These are phyloP conservation scores for Cheilosia urbana DNA, from an alignment of 2,888 invertebrate genomes.

Conservation along the genomic window DNA sequence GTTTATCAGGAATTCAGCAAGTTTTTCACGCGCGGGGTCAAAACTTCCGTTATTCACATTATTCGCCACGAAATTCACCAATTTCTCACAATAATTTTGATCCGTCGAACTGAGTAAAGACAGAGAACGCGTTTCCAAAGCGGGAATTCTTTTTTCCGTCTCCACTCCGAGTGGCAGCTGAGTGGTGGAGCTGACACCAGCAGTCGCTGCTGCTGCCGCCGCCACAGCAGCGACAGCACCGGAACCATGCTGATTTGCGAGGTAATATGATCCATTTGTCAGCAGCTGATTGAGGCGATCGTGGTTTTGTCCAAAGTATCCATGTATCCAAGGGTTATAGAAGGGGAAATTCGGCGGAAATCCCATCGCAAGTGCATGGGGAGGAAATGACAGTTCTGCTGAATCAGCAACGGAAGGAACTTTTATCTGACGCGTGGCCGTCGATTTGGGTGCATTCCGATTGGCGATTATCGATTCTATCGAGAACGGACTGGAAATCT, in stretches of 20 bases:
- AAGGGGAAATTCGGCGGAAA: constrained; percentile 81
- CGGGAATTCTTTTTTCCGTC: constrained; percentile 35
- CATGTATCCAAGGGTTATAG: constrained; percentile 83
- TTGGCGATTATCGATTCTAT: constrained; percentile 83
- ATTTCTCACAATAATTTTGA: constrained; percentile 77
- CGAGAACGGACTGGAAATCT: constrained; percentile 83
- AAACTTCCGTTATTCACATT: constrained; percentile 77
- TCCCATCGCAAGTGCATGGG: constrained; percentile 77
- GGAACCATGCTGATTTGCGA: constrained; percentile 71
- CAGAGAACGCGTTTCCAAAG: constrained; percentile 78
- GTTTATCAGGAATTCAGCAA: constrained; percentile 75
- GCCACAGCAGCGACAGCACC: constrained; percentile 36
- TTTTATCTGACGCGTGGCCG: constrained; percentile 53
- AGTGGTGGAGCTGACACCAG: constrained; percentile 30
- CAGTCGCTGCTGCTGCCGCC: constrained; percentile 31
- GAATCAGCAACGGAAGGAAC: constrained; percentile 56
- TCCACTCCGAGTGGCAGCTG: constrained; percentile 32
- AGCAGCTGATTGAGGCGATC: constrained; percentile 82
- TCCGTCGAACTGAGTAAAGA: constrained; percentile 76
- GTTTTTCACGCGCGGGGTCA: constrained; percentile 75
- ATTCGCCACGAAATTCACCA: constrained; percentile 76
- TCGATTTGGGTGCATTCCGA: constrained; percentile 76
- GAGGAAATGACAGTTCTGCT: constrained; percentile 55
- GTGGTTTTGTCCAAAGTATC: constrained; percentile 83
- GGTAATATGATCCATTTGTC: constrained; percentile 79